These are phyloP conservation scores for Pediacus dermestoides DNA, from an alignment of 2,888 invertebrate species.

Conservation along the genomic window DNA sequence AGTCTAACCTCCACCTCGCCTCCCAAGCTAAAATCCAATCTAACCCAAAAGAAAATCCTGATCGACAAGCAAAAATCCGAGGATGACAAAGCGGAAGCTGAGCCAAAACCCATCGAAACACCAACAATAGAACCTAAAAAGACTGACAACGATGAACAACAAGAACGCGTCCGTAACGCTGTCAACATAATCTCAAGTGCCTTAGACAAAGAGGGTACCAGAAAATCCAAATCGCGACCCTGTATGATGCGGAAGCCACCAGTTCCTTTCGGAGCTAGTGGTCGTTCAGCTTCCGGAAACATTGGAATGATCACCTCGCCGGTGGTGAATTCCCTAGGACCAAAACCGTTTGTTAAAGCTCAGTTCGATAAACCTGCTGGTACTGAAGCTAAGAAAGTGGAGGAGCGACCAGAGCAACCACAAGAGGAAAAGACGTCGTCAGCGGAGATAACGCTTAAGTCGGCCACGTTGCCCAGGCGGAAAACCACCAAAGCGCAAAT, in stretches of 20 bases:
- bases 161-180: conserved; percentile 62
- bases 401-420: conserved; percentile 27
- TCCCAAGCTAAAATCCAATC: conserved; percentile 42
- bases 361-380: conserved; percentile 28
- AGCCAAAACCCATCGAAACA: conserved; percentile 19
- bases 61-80: conserved; percentile 34
- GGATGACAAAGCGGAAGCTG: conserved; percentile 35
- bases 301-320: conserved; percentile 42
- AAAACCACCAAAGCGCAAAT: conserved; percentile 65
- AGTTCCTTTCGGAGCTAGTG: conserved; percentile 59
- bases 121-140: conserved; percentile 25
- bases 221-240: conserved; percentile 50
- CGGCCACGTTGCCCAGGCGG: conserved; percentile 63
- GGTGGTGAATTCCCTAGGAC: conserved; percentile 32
- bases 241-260: conserved; percentile 59
- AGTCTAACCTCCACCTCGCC: conserved; percentile 54
- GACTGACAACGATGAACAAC: conserved; percentile 50
- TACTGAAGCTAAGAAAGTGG: conserved; percentile 30
- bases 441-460: conserved; percentile 64
- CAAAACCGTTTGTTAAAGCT: conserved; percentile 37
- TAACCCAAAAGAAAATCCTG: conserved; percentile 30
- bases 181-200: conserved; percentile 71
- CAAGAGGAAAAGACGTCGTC: conserved; percentile 57
- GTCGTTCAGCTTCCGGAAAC: conserved; percentile 59
- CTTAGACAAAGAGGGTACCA: conserved; percentile 52